These are phyloP conservation scores for Strongylocentrotus purpuratus DNA, from an alignment of 35 echinoderm and acorn worm species.

Conservation along the genomic window DNA sequence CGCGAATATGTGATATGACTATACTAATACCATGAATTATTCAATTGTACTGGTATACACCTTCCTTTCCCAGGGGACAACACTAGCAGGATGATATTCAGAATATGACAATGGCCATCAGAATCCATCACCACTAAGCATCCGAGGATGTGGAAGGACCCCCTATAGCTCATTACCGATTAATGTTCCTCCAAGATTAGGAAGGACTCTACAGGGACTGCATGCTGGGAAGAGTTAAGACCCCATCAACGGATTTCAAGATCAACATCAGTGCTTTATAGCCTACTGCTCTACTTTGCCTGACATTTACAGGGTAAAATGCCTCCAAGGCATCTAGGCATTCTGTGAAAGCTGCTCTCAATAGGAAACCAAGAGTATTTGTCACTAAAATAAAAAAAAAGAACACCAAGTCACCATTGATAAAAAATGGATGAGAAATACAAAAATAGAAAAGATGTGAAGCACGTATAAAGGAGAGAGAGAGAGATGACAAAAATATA, in stretches of 20 bases:
- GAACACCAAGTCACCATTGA: background rate
- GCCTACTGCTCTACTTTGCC: background rate
- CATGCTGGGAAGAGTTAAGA: background rate
- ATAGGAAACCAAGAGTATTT: background rate
- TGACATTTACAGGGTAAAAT: background rate
- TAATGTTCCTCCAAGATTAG: background rate
- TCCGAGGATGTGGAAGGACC: background rate
- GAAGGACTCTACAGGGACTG: background rate
- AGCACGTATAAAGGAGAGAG: background rate
- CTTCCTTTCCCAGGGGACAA: background rate
- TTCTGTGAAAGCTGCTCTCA: background rate
- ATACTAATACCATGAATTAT: background rate
- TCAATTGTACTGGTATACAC: background rate
- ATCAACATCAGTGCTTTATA: background rate
- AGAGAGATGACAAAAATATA: too few species aligned
- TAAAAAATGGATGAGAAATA: background rate
- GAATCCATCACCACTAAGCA: background rate
- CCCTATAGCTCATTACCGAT: background rate
- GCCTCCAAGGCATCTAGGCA: background rate
- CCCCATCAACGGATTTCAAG: background rate
- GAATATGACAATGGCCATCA: background rate
- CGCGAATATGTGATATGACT: background rate
- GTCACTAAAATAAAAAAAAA: background rate
- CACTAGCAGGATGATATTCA: background rate
- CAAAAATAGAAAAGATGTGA: background rate